Evolutionary conservation across 2,113 vertebrate genomes (phyloP).

Genomic region (Indri indri): DNA sequence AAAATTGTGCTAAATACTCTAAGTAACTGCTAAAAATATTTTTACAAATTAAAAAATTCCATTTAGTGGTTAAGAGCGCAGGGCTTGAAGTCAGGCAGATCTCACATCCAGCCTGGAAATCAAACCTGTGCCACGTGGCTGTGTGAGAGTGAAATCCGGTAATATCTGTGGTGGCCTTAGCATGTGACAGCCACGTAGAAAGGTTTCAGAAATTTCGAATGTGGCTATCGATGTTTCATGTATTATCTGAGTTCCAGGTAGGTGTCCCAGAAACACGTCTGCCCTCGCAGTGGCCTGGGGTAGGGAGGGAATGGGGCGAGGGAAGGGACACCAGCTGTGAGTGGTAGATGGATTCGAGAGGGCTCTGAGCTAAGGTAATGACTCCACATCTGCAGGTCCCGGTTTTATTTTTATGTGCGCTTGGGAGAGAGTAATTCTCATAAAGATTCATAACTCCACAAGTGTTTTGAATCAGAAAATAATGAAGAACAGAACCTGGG

Average conservation of each 20-base stretch:
- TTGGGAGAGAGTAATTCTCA: not conserved
- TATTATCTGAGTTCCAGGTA: not conserved
- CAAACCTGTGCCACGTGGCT: not conserved
- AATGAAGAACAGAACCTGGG: not conserved
- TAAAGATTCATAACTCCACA: not conserved
- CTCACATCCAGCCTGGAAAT: not conserved
- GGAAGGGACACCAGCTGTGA: not conserved
- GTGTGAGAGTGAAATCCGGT: not conserved
- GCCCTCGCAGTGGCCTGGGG: not conserved
- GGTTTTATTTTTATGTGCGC: not conserved
- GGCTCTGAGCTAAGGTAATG: not conserved
- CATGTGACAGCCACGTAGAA: not conserved
- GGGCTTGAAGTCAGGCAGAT: not conserved
- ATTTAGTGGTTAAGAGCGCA: not conserved
- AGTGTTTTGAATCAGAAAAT: conserved; percentile 23
- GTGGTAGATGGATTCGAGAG: not conserved
- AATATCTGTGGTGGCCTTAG: accelerated
- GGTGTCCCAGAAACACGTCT: not conserved
- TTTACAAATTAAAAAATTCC: not conserved
- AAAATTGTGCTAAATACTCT: not conserved
- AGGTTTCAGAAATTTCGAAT: not conserved
- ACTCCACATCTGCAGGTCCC: not conserved
- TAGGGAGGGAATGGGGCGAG: not conserved
- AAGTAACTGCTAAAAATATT: not conserved
- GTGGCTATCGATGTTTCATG: not conserved